Evolutionary conservation across 2,888 invertebrate genomes (phyloP), one percentile per base, ranked within the genome.

Genomic region (Heliconius ethilla): DNA sequence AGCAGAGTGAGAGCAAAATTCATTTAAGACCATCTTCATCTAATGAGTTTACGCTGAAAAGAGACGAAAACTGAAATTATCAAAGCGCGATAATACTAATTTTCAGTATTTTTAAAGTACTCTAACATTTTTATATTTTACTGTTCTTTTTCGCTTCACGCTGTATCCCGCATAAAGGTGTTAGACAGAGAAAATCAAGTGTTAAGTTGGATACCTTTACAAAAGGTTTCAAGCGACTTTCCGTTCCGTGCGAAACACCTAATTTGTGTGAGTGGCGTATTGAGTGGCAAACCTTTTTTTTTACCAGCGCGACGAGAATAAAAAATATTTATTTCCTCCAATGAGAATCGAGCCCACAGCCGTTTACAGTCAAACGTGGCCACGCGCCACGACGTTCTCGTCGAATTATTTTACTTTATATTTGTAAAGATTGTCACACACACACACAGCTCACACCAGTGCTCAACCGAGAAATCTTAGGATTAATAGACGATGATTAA

Each of bases 21-120:
- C 77, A 79, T 79, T 79, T 77, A 70, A 77, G 59, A 77, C 77
- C 75, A 77, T 79, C 79, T 79, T 77, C 75, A 29, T 75, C 79
- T 79, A 79, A 79, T 77, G 79, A 79, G 75, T 79, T 77, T 79
- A 79, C 75, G 77, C 75, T 77, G 72, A 77, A 79, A 77, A 79
- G 79, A 72, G 77, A 79, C 72, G 73, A 77, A 77, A 75, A 73
- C 74, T 65, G 74, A 75, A 77, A 79, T 79, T 79, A 79, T 79
- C 79, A 74, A 77, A 67, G 73, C 67, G 29, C 40, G 40, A 77
- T 73, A 59, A 74, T 74, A 74, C 40, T 77, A 73, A 77, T 74
- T 74, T 77, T 77, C 67, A 74, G 62, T 77, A 66, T 40, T 77
- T 72, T 67, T 13, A 70, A 27, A 70, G 29, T 63, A 33, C 29